phyloP scores from a whole-genome alignment of 64 coral and sea anemone species.

The Anthopleura sola region DNA sequence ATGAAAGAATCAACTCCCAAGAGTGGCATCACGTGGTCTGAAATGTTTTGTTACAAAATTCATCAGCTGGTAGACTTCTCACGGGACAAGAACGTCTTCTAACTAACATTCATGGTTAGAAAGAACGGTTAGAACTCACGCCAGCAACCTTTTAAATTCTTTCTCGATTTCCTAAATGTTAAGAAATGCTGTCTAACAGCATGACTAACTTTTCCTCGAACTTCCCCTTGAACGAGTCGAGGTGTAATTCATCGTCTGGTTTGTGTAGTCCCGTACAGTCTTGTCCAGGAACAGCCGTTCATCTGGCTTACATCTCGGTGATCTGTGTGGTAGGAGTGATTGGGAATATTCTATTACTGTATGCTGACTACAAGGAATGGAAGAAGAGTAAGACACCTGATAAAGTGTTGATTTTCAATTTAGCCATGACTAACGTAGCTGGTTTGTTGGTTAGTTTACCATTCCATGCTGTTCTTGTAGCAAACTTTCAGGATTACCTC shows the following conservation, averaged over 20 bases:
- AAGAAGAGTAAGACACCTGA: background rate
- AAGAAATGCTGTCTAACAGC: background rate
- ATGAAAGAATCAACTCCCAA: too few species aligned
- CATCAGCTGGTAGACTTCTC: too few species aligned
- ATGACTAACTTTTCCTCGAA: background rate
- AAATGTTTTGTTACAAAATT: too few species aligned
- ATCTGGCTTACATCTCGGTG: background rate
- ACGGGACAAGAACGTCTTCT: too few species aligned
- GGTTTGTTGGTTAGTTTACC: slow-evolving; percentile 8
- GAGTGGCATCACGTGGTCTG: too few species aligned
- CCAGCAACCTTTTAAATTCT: too few species aligned
- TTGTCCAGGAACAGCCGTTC: background rate
- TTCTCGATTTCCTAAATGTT: too few species aligned
- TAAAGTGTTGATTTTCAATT: slow-evolving; percentile 6
- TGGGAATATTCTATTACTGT: background rate
- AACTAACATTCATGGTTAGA: too few species aligned
- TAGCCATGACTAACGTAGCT: background rate
- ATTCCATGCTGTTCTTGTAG: background rate
- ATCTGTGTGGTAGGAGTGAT: background rate
- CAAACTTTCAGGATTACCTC: background rate
- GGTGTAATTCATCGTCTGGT: background rate
- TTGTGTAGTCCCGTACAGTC: background rate
- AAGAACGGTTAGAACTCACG: too few species aligned
- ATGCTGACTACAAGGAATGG: slow-evolving; percentile 4
- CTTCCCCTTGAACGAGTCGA: background rate